Evolutionary conservation across 2,888 invertebrate genomes (phyloP).

Genomic region (Parochlus steinenii): DNA sequence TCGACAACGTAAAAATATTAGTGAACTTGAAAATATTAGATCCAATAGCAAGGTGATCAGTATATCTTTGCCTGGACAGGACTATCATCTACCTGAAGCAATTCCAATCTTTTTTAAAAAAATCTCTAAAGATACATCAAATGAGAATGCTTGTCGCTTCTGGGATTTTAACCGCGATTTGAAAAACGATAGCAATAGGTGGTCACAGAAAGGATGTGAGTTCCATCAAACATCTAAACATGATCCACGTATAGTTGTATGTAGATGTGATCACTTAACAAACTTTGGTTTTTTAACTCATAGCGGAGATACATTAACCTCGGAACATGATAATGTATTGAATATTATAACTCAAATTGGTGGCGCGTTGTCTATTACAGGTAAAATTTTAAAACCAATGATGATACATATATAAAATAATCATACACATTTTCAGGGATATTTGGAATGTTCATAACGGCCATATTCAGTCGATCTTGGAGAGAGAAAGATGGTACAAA

Average conservation of each 20-base stretch:
- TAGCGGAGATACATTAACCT: conserved; percentile 21
- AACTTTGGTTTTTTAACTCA: conserved; percentile 40
- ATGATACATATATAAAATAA: too few species aligned
- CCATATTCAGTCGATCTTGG: conserved; percentile 39
- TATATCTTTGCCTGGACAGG: conserved; percentile 40
- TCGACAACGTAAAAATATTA: conserved; percentile 28
- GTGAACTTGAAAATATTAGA: conserved; percentile 19
- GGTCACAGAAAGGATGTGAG: conserved; percentile 39
- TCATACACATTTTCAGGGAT: conserved; percentile 37
- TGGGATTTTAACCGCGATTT: conserved; percentile 34
- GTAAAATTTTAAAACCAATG: too few species aligned
- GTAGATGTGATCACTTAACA: conserved; percentile 40
- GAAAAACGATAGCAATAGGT: conserved; percentile 26
- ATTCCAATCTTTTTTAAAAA: conserved; percentile 35
- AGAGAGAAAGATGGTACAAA: conserved; percentile 45
- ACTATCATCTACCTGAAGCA: conserved; percentile 35
- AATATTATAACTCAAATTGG: conserved; percentile 41
- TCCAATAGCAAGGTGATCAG: conserved; percentile 36
- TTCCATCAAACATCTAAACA: conserved; percentile 22
- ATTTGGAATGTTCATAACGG: conserved; percentile 39
- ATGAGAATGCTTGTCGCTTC: conserved; percentile 32
- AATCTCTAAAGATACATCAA: conserved; percentile 18
- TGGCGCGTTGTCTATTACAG: conserved; percentile 39
- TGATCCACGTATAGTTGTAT: conserved; percentile 28
- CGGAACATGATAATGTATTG: conserved; percentile 30